These are phyloP conservation scores for Oryzias curvinotus DNA, from an alignment of 2,113 vertebrate genomes.

Conservation along the genomic window DNA sequence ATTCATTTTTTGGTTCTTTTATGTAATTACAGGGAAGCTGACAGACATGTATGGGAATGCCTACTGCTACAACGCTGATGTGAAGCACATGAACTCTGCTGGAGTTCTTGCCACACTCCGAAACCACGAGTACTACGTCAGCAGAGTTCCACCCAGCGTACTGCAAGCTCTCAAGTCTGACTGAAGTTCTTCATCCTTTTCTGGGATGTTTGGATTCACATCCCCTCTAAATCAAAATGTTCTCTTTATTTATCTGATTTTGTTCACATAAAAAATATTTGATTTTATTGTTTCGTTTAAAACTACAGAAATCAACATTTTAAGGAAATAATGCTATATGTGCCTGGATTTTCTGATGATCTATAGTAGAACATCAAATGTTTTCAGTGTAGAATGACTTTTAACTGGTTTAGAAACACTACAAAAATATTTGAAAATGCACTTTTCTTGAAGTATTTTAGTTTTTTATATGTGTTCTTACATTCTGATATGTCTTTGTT, in stretches of 20 bases:
- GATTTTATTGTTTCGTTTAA: background rate
- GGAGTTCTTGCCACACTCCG: slow-evolving; percentile 89
- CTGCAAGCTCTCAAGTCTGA: slow-evolving; percentile 79
- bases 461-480: too few species aligned
- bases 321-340: too few species aligned
- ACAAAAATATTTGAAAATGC: too few species aligned
- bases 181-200: slow-evolving; percentile 30
- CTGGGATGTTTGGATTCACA: background rate
- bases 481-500: too few species aligned
- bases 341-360: too few species aligned
- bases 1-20: background rate
- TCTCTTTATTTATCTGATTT: background rate
- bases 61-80: slow-evolving; percentile 86
- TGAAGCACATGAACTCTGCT: slow-evolving; percentile 95
- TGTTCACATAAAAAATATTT: background rate
- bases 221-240: background rate
- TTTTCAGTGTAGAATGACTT: too few species aligned
- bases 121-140: slow-evolving; percentile 89
- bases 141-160: slow-evolving; percentile 85
- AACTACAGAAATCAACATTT: background rate
- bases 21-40: slow-evolving; percentile 81
- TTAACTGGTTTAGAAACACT: too few species aligned
- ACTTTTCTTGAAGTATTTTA: too few species aligned
- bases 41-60: slow-evolving; percentile 90
- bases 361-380: too few species aligned